Evolutionary conservation across 2,888 invertebrate species (phyloP), one percentile per base, ranked within the genome.

Genomic region (Caenorhabditis sinica): DNA sequence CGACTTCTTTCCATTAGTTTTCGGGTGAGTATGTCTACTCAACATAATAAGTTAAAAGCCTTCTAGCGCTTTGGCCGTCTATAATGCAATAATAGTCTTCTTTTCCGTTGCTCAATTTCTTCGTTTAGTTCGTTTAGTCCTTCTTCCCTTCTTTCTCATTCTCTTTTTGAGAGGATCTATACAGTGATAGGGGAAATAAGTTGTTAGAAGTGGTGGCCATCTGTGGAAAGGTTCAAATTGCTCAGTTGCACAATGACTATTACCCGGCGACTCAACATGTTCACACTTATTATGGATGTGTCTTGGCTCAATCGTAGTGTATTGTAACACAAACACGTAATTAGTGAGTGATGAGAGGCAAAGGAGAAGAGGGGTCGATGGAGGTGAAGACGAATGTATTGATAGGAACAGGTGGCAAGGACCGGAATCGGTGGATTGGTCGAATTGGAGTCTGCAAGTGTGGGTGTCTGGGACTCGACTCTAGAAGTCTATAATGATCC

Each of bases 31-130:
- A 53, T 56, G 65, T 72, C 63, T 79, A 71, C 79, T 79, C 71
- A 45, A 80, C 72, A 72, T 80, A 80, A 80, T 80, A 80, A 80
- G 65, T 80, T 80, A 80, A 80, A 80, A 80, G 80, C 80, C 80
- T 72, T 58, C 77, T 77, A 77, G 77, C 77, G 69, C 69, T 71
- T 72, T 28, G 40, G 51, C 71, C 79, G 79, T 66, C 80, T 72
- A 72, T 80, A 80, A 80, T 80, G 80, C 65, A 80, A 80, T 80
- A 80, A 80, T 72, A 72, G 79, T 69, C 76, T 58, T 56, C 56
- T 63, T 63, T 40, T 65, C 23, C 56, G 76, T 66, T 58, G 56
- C 68, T 61, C 69, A 77, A 69, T 69, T 77, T 69, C 77, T 77
- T 69, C 69, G 69, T 77, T 77, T 77, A 77, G 77, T 28, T 58